Conservation (phyloP, 2,888 invertebrate genomes). For the Parnassius orleans region DNA sequence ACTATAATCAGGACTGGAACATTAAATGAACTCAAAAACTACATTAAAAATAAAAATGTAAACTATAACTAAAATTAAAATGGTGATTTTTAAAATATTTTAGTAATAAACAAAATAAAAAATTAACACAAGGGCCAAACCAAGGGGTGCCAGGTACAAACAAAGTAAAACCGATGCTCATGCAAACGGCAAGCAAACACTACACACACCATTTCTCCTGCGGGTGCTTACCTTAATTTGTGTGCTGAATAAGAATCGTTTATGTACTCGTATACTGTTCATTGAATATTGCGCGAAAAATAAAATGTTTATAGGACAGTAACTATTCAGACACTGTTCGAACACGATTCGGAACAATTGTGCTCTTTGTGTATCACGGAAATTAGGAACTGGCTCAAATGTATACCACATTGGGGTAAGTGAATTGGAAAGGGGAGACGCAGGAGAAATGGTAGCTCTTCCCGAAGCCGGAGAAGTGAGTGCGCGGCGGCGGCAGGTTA, state of each 20-base stretch:
- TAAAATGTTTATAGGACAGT: slow-evolving; percentile 17
- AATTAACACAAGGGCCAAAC: slow-evolving; percentile 73
- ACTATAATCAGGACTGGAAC: not conserved
- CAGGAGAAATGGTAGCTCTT: slow-evolving; percentile 79
- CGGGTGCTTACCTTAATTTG: slow-evolving; percentile 27
- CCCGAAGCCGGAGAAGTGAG: slow-evolving; percentile 77
- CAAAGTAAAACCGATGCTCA: slow-evolving; percentile 62
- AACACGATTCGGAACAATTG: slow-evolving; percentile 24
- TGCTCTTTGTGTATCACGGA: slow-evolving; percentile 7
- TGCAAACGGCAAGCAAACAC: slow-evolving; percentile 70
- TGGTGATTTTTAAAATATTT: slow-evolving; percentile 42
- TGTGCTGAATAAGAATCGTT: slow-evolving; percentile 6
- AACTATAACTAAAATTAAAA: slow-evolving; percentile 41
- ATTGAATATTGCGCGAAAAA: slow-evolving; percentile 4
- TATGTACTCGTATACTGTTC: not conserved
- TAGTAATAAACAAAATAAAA: slow-evolving; percentile 36
- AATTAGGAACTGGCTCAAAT: slow-evolving; percentile 52
- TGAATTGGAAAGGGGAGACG: slow-evolving; percentile 77
- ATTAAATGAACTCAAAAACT: slow-evolving; percentile 45
- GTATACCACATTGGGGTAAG: slow-evolving; percentile 73
- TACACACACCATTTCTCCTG: slow-evolving; percentile 51
- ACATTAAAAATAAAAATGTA: slow-evolving; percentile 42
- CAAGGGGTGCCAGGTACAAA: slow-evolving; percentile 79
- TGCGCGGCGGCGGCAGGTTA: slow-evolving; percentile 72
- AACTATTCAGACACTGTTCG: slow-evolving; percentile 4